These are phyloP conservation scores for Alethe castanea DNA, from an alignment of 2,113 vertebrate genomes.

Conservation along the genomic window DNA sequence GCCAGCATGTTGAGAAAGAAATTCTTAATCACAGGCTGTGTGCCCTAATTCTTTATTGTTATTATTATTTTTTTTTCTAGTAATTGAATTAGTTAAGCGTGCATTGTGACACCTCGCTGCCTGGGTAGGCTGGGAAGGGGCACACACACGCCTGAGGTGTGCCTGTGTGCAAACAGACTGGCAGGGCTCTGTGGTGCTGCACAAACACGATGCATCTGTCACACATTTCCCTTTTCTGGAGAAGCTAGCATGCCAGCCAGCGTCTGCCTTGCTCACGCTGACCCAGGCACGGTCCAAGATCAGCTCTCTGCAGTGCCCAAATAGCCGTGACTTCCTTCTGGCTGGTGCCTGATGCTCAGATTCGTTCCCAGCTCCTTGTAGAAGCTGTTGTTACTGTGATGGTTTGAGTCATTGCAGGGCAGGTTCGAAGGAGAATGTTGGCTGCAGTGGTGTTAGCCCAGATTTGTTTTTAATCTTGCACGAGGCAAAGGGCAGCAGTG, in stretches of 20 bases:
- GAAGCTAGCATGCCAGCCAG: not conserved
- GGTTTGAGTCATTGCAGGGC: not conserved
- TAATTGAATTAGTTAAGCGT: slow-evolving; percentile 23
- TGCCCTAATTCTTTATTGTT: not conserved
- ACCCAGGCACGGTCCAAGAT: not conserved
- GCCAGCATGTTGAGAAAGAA: slow-evolving; percentile 31
- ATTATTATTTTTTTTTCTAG: not conserved
- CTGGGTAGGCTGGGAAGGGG: not conserved
- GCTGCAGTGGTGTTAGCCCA: not conserved
- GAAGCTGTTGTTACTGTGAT: not conserved
- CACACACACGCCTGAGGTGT: rapidly evolving
- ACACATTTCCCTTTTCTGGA: not conserved
- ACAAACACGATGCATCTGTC: not conserved
- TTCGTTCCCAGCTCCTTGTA: not conserved
- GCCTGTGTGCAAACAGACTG: not conserved
- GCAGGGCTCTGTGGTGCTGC: not conserved
- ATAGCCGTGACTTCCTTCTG: not conserved
- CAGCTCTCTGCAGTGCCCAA: rapidly evolving
- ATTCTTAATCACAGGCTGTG: slow-evolving; percentile 24
- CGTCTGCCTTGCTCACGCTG: rapidly evolving
- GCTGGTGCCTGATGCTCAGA: not conserved
- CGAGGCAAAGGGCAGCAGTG: not conserved
- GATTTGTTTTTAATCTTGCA: not conserved
- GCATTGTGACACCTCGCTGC: not conserved
- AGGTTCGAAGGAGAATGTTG: not conserved